phyloP scores from a whole-genome alignment of 2,113 vertebrate genomes.

The Scomber colias region DNA sequence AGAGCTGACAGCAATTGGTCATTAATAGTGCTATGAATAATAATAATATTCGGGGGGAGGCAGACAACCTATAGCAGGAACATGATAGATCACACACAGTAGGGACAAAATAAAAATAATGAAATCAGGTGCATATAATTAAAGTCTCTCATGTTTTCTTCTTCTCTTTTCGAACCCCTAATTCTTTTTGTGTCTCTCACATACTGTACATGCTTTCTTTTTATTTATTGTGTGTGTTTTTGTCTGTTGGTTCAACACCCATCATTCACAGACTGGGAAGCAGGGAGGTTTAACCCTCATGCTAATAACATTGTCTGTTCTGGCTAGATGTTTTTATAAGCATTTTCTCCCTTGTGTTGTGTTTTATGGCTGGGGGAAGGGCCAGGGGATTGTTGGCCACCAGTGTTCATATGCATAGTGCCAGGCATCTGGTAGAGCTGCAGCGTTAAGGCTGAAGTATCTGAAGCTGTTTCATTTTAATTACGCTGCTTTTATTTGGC shows the following conservation, averaged over 20 bases:
- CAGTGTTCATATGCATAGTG: conserved; percentile 23
- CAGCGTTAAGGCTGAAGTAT: conserved; percentile 59
- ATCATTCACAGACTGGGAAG: conserved; percentile 27
- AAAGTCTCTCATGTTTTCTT: neutral
- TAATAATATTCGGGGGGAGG: conserved; percentile 52
- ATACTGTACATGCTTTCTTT: conserved; percentile 1
- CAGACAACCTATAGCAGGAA: conserved; percentile 23
- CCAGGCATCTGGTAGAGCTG: conserved; percentile 59
- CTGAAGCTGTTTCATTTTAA: conserved; percentile 82
- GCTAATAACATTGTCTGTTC: conserved; percentile 43
- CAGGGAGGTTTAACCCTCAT: conserved; percentile 45
- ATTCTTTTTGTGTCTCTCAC: conserved; percentile 5
- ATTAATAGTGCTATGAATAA: conserved; percentile 65
- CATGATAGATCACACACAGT: conserved; percentile 32
- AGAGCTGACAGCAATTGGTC: conserved; percentile 48
- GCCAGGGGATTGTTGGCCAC: conserved; percentile 46
- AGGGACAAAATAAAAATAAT: conserved; percentile 37
- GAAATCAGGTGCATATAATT: conserved; percentile 29
- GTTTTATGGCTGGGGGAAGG: conserved; percentile 58
- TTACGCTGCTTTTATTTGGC: conserved; percentile 88
- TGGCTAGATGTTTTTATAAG: conserved; percentile 38
- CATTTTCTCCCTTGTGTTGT: conserved; percentile 43
- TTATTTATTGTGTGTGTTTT: conserved; percentile 37
- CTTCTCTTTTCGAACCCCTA: neutral
- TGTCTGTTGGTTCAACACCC: conserved; percentile 23